These are phyloP conservation scores for Cladopsammia gracilis DNA, from an alignment of 64 coral and sea anemone genomes.

Conservation along the genomic window DNA sequence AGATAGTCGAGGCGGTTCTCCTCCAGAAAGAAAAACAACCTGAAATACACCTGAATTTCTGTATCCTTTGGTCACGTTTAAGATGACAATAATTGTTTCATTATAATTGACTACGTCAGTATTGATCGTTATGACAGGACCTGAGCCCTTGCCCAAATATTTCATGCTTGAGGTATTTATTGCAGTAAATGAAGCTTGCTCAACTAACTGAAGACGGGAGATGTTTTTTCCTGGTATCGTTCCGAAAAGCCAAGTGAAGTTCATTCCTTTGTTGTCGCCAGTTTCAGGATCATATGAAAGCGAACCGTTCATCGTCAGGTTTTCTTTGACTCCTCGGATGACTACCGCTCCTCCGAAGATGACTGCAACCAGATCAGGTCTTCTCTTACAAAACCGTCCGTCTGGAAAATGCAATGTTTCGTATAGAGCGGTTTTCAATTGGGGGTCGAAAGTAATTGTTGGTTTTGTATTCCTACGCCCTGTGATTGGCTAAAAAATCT, in stretches of 20 bases:
- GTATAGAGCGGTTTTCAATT: too few species aligned
- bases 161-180: neutral
- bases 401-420: neutral
- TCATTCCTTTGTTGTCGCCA: conserved; percentile 17
- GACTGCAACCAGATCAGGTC: neutral
- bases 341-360: neutral
- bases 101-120: too few species aligned
- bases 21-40: too few species aligned
- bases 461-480: too few species aligned
- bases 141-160: neutral
- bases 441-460: too few species aligned
- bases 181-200: neutral
- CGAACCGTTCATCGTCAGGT: conserved; percentile 3
- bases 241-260: conserved; percentile 15
- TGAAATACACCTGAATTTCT: too few species aligned
- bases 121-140: neutral
- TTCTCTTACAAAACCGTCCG: neutral
- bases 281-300: conserved; percentile 31
- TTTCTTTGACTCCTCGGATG: neutral
- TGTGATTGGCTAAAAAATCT: too few species aligned
- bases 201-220: neutral
- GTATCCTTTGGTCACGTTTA: too few species aligned
- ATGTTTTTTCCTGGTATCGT: neutral
- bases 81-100: too few species aligned
- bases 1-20: too few species aligned